Evolutionary conservation across 2,113 vertebrate species (phyloP).

Genomic region (Nesoenas mayeri): DNA sequence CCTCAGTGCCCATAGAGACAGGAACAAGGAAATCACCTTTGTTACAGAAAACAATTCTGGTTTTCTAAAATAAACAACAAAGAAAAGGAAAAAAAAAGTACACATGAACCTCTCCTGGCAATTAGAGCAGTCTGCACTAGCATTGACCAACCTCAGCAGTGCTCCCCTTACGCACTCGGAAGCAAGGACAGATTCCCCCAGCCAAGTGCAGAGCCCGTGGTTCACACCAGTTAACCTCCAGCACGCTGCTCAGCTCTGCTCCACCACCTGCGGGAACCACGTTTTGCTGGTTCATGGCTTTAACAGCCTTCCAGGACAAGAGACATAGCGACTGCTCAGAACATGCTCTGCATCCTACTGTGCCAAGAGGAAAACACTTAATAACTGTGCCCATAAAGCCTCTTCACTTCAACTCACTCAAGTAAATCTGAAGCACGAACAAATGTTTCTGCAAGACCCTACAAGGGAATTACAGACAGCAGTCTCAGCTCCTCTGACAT

Average conservation of each 20-base stretch:
- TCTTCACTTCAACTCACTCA: not conserved
- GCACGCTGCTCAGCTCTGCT: not conserved
- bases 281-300: not conserved
- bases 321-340: rapidly evolving
- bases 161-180: rapidly evolving
- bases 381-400: rapidly evolving
- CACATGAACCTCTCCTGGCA: not conserved
- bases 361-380: rapidly evolving
- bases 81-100: not conserved
- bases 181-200: not conserved
- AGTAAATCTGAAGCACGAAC: rapidly evolving
- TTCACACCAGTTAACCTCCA: not conserved
- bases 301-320: not conserved
- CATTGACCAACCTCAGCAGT: not conserved
- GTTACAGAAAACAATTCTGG: not conserved
- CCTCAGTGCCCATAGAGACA: not conserved
- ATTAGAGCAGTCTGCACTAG: not conserved
- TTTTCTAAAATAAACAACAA: not conserved
- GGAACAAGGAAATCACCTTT: not conserved
- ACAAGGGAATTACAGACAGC: rapidly evolving
- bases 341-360: not conserved
- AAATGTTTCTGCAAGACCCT: not conserved
- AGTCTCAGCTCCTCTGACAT: not conserved
- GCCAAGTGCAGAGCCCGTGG: not conserved
- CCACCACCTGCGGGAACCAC: rapidly evolving